These are phyloP conservation scores for Chloropsis cyanopogon DNA, from an alignment of 2,113 vertebrate genomes.

Conservation along the genomic window DNA sequence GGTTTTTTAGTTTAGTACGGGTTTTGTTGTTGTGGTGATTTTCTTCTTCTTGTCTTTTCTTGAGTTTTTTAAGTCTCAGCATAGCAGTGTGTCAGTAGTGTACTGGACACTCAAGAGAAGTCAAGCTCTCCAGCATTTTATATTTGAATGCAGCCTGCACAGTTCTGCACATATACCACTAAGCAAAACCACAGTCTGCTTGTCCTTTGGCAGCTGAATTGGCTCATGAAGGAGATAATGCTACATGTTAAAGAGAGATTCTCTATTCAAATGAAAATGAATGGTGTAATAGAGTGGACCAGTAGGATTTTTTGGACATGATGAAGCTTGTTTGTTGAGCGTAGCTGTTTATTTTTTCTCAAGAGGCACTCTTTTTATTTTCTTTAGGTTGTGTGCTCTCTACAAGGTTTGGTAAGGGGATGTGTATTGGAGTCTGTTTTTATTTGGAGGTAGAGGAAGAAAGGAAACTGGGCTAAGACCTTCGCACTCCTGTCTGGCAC, in stretches of 20 bases:
- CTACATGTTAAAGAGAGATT: not conserved
- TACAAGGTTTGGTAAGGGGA: not conserved
- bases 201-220: not conserved
- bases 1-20: not conserved
- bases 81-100: not conserved
- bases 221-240: not conserved
- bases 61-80: not conserved
- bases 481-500: not conserved
- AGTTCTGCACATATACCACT: not conserved
- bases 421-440: not conserved
- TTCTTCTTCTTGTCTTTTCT: not conserved
- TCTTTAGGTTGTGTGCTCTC: not conserved
- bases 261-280: not conserved
- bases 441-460: not conserved
- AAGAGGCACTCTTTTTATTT: not conserved
- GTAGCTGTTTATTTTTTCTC: not conserved
- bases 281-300: not conserved
- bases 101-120: not conserved
- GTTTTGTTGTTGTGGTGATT: not conserved
- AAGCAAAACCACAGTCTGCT: not conserved
- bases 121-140: not conserved
- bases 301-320: not conserved
- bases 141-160: not conserved
- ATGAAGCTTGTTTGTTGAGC: not conserved
- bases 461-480: not conserved